These are phyloP conservation scores for Catharus bicknelli DNA, from an alignment of 2,113 vertebrate species.

Conservation along the genomic window DNA sequence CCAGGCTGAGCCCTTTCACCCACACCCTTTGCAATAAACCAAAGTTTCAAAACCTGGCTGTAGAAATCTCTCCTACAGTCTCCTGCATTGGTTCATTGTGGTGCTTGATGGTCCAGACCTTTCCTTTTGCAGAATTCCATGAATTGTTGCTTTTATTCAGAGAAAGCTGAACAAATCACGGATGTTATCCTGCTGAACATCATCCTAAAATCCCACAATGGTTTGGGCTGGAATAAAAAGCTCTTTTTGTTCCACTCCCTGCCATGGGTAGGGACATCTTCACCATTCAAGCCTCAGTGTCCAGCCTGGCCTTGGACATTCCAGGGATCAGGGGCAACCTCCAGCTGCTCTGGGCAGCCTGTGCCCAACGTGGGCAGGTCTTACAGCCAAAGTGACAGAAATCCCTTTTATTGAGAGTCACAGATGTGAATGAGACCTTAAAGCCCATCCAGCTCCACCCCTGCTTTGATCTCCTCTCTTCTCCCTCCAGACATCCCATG, in stretches of 20 bases:
- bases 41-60: too few species aligned
- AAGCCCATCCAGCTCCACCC: neutral
- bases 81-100: rapidly evolving
- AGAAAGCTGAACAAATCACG: neutral
- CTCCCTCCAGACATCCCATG: neutral
- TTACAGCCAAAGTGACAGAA: neutral
- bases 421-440: neutral
- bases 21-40: too few species aligned
- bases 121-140: neutral
- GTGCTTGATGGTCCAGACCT: rapidly evolving
- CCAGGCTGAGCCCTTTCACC: too few species aligned
- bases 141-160: neutral
- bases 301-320: neutral
- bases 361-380: neutral
- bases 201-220: neutral
- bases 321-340: neutral
- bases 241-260: too few species aligned
- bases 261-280: neutral
- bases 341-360: rapidly evolving
- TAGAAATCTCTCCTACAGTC: too few species aligned
- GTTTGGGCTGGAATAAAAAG: neutral
- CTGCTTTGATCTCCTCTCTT: neutral
- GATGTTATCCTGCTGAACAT: rapidly evolving
- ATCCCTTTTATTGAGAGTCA: neutral
- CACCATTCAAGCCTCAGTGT: neutral